These are phyloP conservation scores for Cinclus mexicanus DNA, from an alignment of 2,113 vertebrate genomes.

Conservation along the genomic window DNA sequence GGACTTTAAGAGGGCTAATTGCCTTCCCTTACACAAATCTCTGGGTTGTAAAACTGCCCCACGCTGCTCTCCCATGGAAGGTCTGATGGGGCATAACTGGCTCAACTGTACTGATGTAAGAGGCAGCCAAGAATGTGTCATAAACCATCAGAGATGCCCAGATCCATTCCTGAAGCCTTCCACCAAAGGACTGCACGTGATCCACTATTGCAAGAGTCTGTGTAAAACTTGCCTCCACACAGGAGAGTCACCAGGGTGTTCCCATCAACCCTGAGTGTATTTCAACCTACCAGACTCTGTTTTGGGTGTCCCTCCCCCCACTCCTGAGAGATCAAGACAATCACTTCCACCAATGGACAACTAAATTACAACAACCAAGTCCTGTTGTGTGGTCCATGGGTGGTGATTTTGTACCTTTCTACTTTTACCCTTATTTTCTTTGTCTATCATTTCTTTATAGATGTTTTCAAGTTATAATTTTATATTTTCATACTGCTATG, in stretches of 20 bases:
- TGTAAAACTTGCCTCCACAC: not conserved
- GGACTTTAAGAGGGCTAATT: not conserved
- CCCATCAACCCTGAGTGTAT: not conserved
- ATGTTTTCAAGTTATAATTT: not conserved
- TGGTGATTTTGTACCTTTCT: not conserved
- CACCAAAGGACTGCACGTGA: not conserved
- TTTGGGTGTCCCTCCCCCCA: not conserved
- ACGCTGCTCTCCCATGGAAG: rapidly evolving
- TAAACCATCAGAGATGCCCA: not conserved
- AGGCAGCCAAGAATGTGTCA: not conserved
- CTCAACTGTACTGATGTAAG: not conserved
- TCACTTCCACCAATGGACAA: not conserved
- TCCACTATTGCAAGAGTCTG: rapidly evolving
- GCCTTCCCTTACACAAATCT: not conserved
- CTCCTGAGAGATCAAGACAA: not conserved
- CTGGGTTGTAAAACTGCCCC: not conserved
- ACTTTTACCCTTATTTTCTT: not conserved
- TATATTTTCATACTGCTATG: not conserved
- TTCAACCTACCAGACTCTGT: not conserved
- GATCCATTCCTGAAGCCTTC: not conserved
- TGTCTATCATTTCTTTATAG: not conserved
- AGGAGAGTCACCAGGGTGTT: not conserved
- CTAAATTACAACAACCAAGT: not conserved
- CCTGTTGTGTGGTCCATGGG: too few relatives aligned
- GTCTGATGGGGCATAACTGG: not conserved